Base-by-base conservation (phyloP, 2,797 vertebrate genomes). In the Falco peregrinus region DNA sequence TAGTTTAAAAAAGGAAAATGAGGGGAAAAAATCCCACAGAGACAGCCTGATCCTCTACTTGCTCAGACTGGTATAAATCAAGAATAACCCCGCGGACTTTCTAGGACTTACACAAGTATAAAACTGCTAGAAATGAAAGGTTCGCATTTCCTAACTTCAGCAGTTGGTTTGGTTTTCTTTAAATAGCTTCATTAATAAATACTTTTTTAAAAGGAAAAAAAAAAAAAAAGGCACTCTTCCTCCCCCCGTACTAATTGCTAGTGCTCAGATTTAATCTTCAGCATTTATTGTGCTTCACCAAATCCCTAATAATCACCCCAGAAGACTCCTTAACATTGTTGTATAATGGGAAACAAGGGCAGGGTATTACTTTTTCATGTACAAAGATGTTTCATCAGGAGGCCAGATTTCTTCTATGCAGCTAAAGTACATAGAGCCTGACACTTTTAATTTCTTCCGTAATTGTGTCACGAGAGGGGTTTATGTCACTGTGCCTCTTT, bases 361-460 rank as follows among this genome's bases (percentile, higher is more conserved):
- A 96, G 91, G 90, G 94, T 96, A 97, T 97, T 97, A 97, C 96
- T 97, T 97, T 97, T 97, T 97, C 95, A 97, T 96, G 96, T 96
- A 96, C 95, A 94, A 94, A 93, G 94, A 97, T 96, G 96, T 96
- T 97, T 97, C 97, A 96, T 96, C 93, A 87, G 95, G 96, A 97
- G 91, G 94, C 90, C 97, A 93, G 83, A 95, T 97, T 96, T 96
- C 95, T 97, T 95, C 96, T 94, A 96, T 94, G 89, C 92, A 94
- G 89, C 95, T 97, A 92, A 94, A 95, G 91, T 90, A 96, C 95
- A 94, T 79, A 95, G 90, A 96, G 90, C 90, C 96, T 97, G 96
- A 97, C 97, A 97, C 95, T 97, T 97, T 97, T 97, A 97, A 97
- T 97, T 97, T 97, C 95, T 97, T 96, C 91, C 17, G 95, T 96